Conservation (phyloP, 1,140 invertebrate genomes). For the Neodiprion virginianus region DNA sequence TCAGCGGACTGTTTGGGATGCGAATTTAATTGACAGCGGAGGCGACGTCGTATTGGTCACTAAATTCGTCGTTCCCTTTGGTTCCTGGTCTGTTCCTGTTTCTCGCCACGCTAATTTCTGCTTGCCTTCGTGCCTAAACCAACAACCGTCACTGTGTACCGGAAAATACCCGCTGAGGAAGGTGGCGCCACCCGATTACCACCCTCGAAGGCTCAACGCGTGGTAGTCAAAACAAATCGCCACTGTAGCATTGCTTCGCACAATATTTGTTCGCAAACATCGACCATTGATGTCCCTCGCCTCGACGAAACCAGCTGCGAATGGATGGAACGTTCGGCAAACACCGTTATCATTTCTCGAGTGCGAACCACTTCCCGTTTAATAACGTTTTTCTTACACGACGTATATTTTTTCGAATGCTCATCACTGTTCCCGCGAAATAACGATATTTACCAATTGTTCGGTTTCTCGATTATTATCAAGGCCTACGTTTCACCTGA, state of each 20-base stretch:
- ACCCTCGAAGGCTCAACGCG: neutral
- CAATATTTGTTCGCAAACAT: constrained; percentile 1
- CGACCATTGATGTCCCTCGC: neutral
- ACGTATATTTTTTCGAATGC: too few species aligned
- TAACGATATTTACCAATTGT: neutral
- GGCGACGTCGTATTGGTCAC: neutral
- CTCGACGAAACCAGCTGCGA: neutral
- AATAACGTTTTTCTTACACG: neutral
- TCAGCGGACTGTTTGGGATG: neutral
- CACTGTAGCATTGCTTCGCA: constrained; percentile 4
- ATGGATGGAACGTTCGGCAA: neutral
- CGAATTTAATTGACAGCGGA: neutral
- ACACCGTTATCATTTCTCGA: neutral
- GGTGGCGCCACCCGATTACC: neutral
- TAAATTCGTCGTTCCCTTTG: neutral
- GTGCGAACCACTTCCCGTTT: neutral
- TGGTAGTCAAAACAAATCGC: constrained; percentile 1
- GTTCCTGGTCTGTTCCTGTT: neutral
- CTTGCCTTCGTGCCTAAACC: neutral
- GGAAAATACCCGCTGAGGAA: neutral
- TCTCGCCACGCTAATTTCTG: neutral
- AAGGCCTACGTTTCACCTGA: too few species aligned
- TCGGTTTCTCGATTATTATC: neutral
- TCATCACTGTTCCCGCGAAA: neutral
- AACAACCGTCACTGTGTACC: neutral